Evolutionary conservation across 2,113 vertebrate genomes (phyloP).

Genomic region (Lepus europaeus): DNA sequence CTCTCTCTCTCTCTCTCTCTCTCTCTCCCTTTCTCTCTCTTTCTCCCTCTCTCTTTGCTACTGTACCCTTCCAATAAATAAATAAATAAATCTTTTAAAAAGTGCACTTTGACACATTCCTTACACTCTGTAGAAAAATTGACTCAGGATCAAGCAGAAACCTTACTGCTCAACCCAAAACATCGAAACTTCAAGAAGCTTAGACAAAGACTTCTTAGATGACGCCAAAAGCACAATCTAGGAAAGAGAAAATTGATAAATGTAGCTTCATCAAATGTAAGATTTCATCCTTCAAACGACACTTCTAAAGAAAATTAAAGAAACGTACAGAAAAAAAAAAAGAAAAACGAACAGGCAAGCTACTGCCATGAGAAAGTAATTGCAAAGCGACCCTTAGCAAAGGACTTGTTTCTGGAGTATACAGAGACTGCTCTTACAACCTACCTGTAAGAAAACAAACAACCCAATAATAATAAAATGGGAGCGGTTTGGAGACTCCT

Average conservation of each 20-base stretch:
- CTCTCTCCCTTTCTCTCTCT: too few species aligned
- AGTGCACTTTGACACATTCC: background rate
- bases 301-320: background rate
- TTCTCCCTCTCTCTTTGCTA: too few species aligned
- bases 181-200: background rate
- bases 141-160: slow-evolving; percentile 2
- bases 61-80: too few species aligned
- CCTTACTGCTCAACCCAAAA: background rate
- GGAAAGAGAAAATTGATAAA: background rate
- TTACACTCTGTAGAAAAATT: background rate
- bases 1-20: too few species aligned
- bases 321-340: too few species aligned
- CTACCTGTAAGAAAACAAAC: background rate
- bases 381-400: background rate
- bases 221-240: background rate
- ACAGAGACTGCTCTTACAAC: background rate
- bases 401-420: background rate
- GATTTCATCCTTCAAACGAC: slow-evolving; percentile 43
- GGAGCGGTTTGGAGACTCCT: background rate
- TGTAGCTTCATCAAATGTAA: slow-evolving; percentile 28
- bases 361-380: background rate
- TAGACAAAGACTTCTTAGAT: slow-evolving; percentile 1
- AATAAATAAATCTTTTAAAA: background rate
- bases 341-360: background rate
- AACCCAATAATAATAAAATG: slow-evolving; percentile 19